A percentile compares a stretch with the other conserved stretches of the same genome.
phyloP scores from a whole-genome alignment of 2,888 invertebrate species.

The Drosophila setosimentum region DNA sequence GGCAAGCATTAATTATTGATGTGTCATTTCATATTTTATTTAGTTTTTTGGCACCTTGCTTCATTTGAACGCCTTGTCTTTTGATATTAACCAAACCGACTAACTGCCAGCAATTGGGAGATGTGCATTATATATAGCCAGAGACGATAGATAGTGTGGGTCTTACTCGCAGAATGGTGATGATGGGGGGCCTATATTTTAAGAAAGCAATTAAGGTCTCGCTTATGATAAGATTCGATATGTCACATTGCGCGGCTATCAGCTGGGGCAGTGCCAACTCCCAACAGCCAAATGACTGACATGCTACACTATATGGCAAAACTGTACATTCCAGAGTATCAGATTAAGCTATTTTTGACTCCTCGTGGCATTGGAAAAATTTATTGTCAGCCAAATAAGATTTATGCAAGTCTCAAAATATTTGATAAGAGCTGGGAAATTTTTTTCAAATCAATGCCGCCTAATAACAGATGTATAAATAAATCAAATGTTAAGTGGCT shows the following conservation, averaged over 20 bases:
- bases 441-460: constrained; percentile 38
- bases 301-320: constrained; percentile 11
- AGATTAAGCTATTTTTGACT: constrained; percentile 8
- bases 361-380: constrained; percentile 1
- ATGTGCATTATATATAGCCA: constrained; percentile 51
- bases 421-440: constrained; percentile 29
- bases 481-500: constrained; percentile 19
- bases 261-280: constrained; percentile 1
- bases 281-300: neutral
- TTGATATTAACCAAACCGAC: constrained; percentile 26
- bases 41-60: constrained; percentile 52
- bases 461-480: constrained; percentile 37
- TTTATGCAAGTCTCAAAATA: constrained; percentile 17
- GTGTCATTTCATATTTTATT: neutral
- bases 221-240: constrained; percentile 60
- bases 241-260: constrained; percentile 47
- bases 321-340: neutral
- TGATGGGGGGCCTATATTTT: constrained; percentile 49
- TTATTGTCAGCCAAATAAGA: constrained; percentile 16
- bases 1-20: neutral
- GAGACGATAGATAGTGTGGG: neutral
- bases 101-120: constrained; percentile 34
- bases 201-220: constrained; percentile 46
- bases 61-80: constrained; percentile 11
- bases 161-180: constrained; percentile 2